These are phyloP conservation scores for Parasteatoda lunata DNA, from an alignment of 2,888 invertebrate species.

Conservation along the genomic window DNA sequence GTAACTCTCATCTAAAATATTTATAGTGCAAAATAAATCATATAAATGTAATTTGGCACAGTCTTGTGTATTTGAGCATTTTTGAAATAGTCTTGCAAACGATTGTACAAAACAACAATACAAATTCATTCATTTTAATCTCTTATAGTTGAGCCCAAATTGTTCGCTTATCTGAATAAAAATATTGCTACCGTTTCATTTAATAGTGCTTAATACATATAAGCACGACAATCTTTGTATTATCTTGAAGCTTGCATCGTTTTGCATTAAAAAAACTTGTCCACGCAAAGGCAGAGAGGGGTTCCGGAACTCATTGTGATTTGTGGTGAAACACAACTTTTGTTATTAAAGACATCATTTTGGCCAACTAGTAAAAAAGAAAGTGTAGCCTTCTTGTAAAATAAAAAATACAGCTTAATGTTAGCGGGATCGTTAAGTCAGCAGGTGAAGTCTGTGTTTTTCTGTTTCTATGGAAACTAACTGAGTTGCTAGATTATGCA, in stretches of 20 bases:
- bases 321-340: constrained; percentile 26
- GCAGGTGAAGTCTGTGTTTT: constrained; percentile 65
- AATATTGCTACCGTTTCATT: no score
- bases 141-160: no score
- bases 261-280: constrained; percentile 15
- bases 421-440: constrained; percentile 45
- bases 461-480: constrained; percentile 48
- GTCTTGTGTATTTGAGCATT: no score
- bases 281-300: constrained; percentile 6
- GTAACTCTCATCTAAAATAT: no score
- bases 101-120: no score
- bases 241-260: constrained; percentile 9
- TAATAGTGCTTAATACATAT: not conserved
- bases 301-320: constrained; percentile 29
- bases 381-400: constrained; percentile 25
- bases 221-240: not conserved
- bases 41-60: no score
- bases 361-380: constrained; percentile 32
- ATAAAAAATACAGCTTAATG: constrained; percentile 25
- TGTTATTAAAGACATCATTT: constrained; percentile 54
- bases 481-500: constrained; percentile 54
- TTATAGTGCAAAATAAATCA: no score
- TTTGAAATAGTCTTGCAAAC: no score
- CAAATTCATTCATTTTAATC: no score
- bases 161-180: no score